Percentiles rank a stretch among this genome's conserved stretches.
Evolutionary conservation across 1,140 invertebrate genomes (phyloP).

Genomic region (Aleiodes sp.): DNA sequence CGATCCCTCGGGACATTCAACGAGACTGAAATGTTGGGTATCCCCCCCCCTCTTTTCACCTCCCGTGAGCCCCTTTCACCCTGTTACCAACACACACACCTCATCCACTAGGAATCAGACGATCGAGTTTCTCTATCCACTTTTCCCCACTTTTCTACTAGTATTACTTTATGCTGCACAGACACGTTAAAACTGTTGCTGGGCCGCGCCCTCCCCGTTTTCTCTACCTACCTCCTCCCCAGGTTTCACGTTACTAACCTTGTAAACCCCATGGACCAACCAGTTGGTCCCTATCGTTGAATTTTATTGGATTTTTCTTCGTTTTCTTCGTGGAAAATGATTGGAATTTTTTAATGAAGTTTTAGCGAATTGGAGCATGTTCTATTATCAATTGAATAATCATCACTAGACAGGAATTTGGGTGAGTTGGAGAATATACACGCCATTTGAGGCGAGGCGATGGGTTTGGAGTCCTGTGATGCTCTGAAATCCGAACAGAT

Average conservation of each 20-base stretch:
- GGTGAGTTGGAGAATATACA: no score
- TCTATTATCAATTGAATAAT: no score
- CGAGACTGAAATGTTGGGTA: conserved; percentile 4
- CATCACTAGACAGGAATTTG: no score
- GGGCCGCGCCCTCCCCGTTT: neutral
- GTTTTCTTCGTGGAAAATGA: neutral
- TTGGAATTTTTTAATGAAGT: neutral
- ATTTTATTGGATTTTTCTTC: conserved; percentile 1
- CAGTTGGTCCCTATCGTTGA: neutral
- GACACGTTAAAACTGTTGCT: conserved; percentile 17
- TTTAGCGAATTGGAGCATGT: neutral
- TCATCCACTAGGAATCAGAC: conserved; percentile 1
- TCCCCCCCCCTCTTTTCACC: neutral
- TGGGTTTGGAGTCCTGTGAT: no score
- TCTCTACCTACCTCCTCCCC: neutral
- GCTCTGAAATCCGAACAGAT: no score
- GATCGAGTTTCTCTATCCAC: conserved; percentile 14
- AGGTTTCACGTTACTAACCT: conserved; percentile 38
- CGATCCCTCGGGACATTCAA: conserved; percentile 10
- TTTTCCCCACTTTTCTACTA: neutral
- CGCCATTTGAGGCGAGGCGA: no score
- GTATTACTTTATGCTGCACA: conserved; percentile 3
- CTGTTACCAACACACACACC: neutral
- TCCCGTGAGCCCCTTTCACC: no score
- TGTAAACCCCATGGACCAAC: conserved; percentile 25